A percentile compares a stretch with the other conserved stretches of the same genome.
Conservation (phyloP, 2,113 vertebrate species). For the Corvus hawaiiensis region DNA sequence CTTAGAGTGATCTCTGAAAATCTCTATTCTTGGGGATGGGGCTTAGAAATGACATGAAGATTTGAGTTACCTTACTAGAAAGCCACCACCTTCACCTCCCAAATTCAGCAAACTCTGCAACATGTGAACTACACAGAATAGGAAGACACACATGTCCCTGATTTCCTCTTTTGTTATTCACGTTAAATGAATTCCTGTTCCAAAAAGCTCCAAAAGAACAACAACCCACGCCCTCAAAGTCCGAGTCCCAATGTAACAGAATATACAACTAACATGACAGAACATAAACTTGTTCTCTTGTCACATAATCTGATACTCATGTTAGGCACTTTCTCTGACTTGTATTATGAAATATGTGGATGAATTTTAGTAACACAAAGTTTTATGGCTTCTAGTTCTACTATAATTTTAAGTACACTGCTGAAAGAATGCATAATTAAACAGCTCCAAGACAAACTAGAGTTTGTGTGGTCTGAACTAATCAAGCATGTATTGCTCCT, state of each 20-base stretch:
- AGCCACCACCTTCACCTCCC: neutral
- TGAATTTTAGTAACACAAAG: neutral
- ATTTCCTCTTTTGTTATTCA: neutral
- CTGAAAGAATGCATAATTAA: neutral
- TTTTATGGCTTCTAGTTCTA: neutral
- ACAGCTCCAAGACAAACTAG: neutral
- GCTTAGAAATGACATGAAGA: neutral
- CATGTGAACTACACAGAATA: neutral
- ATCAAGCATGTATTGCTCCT: neutral
- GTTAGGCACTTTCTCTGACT: neutral
- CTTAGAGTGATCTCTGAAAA: neutral
- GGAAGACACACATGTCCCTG: neutral
- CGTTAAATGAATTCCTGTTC: neutral
- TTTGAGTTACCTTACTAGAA: neutral
- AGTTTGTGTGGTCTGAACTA: constrained; percentile 39
- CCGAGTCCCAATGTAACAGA: neutral
- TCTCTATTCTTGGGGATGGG: neutral
- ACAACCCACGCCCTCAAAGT: fast-evolving
- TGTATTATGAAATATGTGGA: neutral
- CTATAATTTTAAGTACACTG: neutral
- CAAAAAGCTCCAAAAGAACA: neutral
- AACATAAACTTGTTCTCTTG: neutral
- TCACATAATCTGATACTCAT: neutral
- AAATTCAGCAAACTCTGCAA: neutral
- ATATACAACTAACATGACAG: neutral